Conservation (phyloP, 1,140 invertebrate genomes). For the Hormaphis cornu region DNA sequence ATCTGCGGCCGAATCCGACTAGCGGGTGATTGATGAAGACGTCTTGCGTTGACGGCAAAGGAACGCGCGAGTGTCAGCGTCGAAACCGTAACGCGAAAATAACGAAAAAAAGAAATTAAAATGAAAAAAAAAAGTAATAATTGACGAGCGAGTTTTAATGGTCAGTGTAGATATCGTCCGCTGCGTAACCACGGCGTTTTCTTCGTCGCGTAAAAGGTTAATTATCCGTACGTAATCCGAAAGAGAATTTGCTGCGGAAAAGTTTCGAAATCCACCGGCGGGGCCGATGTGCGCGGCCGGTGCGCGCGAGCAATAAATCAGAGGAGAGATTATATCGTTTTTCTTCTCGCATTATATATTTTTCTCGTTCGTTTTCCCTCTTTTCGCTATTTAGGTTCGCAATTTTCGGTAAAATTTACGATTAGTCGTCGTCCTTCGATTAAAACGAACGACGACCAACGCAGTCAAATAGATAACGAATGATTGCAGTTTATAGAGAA, state of each 20-base stretch:
- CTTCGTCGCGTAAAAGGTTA: background rate
- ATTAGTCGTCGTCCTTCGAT: no score
- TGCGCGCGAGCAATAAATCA: background rate
- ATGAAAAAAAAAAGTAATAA: background rate
- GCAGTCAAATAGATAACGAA: no score
- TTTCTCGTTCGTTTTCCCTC: no score
- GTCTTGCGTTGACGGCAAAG: background rate
- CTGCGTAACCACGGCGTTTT: background rate
- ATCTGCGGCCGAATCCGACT: no score
- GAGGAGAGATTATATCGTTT: background rate
- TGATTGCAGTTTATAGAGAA: no score
- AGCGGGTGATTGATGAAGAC: background rate
- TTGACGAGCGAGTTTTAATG: conserved; percentile 3
- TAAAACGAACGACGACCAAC: no score
- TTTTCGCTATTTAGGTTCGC: no score
- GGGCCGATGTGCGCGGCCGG: background rate
- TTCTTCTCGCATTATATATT: no score
- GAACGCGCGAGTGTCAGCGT: no score
- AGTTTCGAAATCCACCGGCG: background rate
- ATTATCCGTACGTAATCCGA: conserved; percentile 9
- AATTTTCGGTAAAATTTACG: no score
- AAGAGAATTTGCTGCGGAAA: background rate
- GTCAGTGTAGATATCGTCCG: background rate
- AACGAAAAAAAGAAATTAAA: no score
- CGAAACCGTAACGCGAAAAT: background rate